Evolutionary conservation across 2,113 vertebrate species (phyloP).

Genomic region (Cariama cristata): DNA sequence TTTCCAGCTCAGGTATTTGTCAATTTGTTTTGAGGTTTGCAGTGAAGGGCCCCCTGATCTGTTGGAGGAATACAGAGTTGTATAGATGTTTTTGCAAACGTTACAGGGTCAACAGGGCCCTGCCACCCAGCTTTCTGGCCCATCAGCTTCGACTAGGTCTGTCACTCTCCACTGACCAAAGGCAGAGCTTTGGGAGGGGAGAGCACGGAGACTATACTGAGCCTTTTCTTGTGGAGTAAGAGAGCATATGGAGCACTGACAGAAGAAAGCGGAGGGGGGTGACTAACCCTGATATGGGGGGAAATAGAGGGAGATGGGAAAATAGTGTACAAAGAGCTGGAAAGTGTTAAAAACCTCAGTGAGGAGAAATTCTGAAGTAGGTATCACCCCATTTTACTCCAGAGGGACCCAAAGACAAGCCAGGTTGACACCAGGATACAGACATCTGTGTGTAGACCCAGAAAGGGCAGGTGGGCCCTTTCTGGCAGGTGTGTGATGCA

Average conservation of each 20-base stretch:
- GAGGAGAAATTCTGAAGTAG: background rate
- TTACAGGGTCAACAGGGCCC: background rate
- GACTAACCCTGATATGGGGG: fast-evolving
- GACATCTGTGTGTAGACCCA: background rate
- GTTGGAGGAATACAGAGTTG: background rate
- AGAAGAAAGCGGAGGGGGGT: background rate
- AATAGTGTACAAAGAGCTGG: background rate
- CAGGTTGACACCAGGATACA: background rate
- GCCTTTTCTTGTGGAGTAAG: background rate
- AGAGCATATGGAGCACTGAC: background rate
- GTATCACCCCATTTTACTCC: background rate
- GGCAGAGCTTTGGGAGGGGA: background rate
- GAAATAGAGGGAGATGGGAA: background rate
- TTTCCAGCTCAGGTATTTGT: constrained; percentile 6
- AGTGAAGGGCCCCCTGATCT: background rate
- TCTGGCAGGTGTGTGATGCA: background rate
- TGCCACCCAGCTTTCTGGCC: background rate
- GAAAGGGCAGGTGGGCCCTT: background rate
- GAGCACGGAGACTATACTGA: background rate
- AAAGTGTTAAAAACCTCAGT: background rate
- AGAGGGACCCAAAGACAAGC: background rate
- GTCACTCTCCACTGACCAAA: background rate
- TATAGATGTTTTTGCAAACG: background rate
- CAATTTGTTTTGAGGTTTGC: background rate
- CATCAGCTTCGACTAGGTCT: fast-evolving